Evolutionary conservation across 2,113 vertebrate genomes (phyloP).

Genomic region (Rattus rattus): DNA sequence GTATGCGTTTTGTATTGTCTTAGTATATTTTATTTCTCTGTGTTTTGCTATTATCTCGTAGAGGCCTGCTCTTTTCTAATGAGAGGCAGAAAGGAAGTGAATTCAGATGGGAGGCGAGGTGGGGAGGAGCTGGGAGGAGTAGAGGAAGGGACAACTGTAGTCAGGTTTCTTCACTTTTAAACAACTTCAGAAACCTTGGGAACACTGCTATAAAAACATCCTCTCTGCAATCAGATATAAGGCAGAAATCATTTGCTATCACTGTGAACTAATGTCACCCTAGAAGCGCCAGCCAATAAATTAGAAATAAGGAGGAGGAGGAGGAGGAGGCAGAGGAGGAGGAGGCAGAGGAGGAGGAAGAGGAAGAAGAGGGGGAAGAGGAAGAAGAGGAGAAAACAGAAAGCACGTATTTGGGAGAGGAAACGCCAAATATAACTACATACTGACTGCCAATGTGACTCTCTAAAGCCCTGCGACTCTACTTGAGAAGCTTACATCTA

Average conservation of each 20-base stretch:
- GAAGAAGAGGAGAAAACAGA: background rate
- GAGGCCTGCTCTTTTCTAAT: background rate
- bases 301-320: background rate
- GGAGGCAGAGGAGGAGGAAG: background rate
- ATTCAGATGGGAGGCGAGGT: background rate
- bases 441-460: background rate
- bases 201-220: background rate
- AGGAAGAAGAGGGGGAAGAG: background rate
- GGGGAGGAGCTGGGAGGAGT: no score
- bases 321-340: background rate
- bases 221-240: slow-evolving; percentile 26
- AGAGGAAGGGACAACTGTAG: background rate
- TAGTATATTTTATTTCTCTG: background rate
- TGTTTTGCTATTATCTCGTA: background rate
- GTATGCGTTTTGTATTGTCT: background rate
- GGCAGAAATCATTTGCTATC: background rate
- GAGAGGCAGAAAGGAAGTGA: background rate
- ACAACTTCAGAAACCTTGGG: background rate
- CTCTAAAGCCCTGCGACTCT: background rate
- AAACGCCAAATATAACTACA: slow-evolving; percentile 4
- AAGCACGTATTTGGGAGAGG: background rate
- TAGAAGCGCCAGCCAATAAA: background rate
- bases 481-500: background rate
- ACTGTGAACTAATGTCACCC: background rate
- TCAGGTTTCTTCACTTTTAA: background rate